Evolutionary conservation across 2,888 invertebrate species (phyloP).

Genomic region (Hirtodrosophila duncani): DNA sequence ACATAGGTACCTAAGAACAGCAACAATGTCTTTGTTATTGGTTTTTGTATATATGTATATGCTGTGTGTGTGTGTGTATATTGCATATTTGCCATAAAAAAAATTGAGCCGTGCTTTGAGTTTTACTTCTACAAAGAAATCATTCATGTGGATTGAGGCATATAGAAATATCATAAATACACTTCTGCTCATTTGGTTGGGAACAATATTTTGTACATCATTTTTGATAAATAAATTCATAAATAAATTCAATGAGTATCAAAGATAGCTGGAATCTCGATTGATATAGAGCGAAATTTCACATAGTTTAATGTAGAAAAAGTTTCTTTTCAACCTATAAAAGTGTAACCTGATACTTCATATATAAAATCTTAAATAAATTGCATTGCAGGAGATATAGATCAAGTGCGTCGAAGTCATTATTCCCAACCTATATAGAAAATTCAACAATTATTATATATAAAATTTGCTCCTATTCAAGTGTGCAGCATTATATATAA

Average conservation of each 20-base stretch:
- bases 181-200: conserved; percentile 10
- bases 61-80: conserved; percentile 17
- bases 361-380: too few species aligned
- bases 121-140: conserved; percentile 42
- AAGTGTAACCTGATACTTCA: too few species aligned
- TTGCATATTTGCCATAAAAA: conserved; percentile 38
- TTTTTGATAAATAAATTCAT: not conserved
- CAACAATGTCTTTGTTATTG: conserved; percentile 24
- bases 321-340: too few species aligned
- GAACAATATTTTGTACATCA: not conserved
- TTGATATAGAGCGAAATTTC: too few species aligned
- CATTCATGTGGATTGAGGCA: conserved; percentile 53
- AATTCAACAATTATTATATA: too few species aligned
- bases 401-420: too few species aligned
- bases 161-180: conserved; percentile 18
- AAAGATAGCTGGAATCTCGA: too few species aligned
- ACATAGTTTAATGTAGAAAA: too few species aligned
- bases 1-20: not conserved
- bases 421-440: too few species aligned
- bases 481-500: conserved; percentile 24
- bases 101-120: conserved; percentile 39
- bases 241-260: conserved; percentile 12
- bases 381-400: too few species aligned
- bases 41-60: too few species aligned
- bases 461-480: conserved; percentile 13